These are phyloP conservation scores for Biston stratarius DNA, from an alignment of 2,888 invertebrate species.

Conservation along the genomic window DNA sequence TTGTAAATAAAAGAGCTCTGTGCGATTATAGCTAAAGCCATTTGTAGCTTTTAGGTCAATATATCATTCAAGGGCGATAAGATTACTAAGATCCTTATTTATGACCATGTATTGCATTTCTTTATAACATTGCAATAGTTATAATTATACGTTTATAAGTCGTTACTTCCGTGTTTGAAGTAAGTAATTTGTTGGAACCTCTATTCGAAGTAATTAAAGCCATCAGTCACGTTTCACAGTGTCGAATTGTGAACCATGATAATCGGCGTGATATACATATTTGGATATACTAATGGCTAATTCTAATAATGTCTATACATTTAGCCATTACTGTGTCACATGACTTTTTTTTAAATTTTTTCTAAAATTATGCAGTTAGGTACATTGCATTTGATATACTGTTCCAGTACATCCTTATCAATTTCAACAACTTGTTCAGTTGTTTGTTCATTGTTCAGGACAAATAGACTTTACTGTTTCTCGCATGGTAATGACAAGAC, in stretches of 20 bases:
- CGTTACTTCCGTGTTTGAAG: constrained; percentile 36
- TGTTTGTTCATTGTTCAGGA: too few relatives aligned
- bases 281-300: too few relatives aligned
- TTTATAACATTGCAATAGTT: constrained; percentile 21
- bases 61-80: constrained; percentile 13
- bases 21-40: constrained; percentile 18
- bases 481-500: too few relatives aligned
- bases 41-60: constrained; percentile 10
- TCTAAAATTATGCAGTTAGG: too few relatives aligned
- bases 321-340: too few relatives aligned
- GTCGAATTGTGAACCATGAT: constrained; percentile 47
- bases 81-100: constrained; percentile 8
- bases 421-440: too few relatives aligned
- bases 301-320: too few relatives aligned
- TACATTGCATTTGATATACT: too few relatives aligned
- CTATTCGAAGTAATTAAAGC: constrained; percentile 56
- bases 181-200: constrained; percentile 37
- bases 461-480: too few relatives aligned
- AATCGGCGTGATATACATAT: constrained; percentile 51
- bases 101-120: not conserved
- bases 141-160: not conserved
- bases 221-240: constrained; percentile 63
- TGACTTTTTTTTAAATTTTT: too few relatives aligned
- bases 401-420: too few relatives aligned
- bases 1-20: constrained; percentile 31